Conservation (phyloP, 2,888 invertebrate species). For the Mayetiola destructor region DNA sequence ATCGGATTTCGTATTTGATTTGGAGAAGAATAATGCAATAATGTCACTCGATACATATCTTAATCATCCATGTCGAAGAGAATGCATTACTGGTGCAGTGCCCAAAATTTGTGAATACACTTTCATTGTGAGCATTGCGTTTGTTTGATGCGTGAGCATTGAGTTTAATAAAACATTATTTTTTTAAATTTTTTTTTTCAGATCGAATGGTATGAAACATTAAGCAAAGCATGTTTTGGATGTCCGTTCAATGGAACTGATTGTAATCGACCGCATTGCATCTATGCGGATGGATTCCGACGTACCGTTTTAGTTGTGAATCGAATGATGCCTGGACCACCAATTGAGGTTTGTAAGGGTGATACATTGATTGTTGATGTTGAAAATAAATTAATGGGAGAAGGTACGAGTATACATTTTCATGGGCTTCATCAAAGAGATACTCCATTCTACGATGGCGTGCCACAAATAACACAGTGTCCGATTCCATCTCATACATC, state of each 20-base stretch:
- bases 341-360: slow-evolving; percentile 73
- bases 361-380: slow-evolving; percentile 73
- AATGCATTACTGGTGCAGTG: slow-evolving; percentile 38
- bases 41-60: slow-evolving; percentile 25
- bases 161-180: not conserved
- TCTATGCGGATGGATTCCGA: slow-evolving; percentile 66
- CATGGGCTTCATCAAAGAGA: slow-evolving; percentile 71
- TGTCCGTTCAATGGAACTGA: slow-evolving; percentile 64
- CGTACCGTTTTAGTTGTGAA: slow-evolving; percentile 66
- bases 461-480: slow-evolving; percentile 63
- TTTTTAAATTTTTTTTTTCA: not conserved
- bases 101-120: slow-evolving; percentile 49
- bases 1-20: not conserved
- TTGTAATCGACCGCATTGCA: slow-evolving; percentile 64
- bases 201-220: slow-evolving; percentile 64
- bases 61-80: slow-evolving; percentile 44
- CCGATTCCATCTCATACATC: slow-evolving; percentile 67
- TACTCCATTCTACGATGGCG: not conserved
- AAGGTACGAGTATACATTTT: slow-evolving; percentile 81
- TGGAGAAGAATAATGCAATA: not conserved
- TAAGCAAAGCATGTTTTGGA: slow-evolving; percentile 76
- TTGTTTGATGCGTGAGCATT: not conserved
- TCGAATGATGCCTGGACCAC: slow-evolving; percentile 74
- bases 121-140: slow-evolving; percentile 28
- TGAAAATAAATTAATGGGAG: slow-evolving; percentile 60